Base-by-base conservation (phyloP, 2,888 invertebrate species). In the Stegana nigrithorax region DNA sequence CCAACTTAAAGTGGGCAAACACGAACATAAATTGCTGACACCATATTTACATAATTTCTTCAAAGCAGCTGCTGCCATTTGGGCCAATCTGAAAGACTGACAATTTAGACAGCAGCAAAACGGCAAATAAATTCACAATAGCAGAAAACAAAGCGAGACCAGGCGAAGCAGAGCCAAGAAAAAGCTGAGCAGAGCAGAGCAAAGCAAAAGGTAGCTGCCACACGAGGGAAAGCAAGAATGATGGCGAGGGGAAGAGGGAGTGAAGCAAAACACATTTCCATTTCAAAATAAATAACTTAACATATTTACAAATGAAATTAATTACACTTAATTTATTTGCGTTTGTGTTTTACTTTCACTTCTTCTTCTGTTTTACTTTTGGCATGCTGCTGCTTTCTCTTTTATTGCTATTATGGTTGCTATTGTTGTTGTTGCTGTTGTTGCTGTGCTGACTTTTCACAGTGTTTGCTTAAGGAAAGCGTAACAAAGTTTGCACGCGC, bases 271-370 rank as follows among this genome's bases (percentile, higher is more conserved):
- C 23, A 23, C 47, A 47, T 47, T 47, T 47, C 23, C 47, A 47
- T 47, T 47, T 47, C 25, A 47, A 47, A 47, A 47, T 23, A 47
- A 47, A 47, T 47, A 25, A 47, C 47, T 47, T 47, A 47, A 47
- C 21, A 47, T 47, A 47, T 47, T 47, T 47, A 47, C 47, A 23
- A 23, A 47, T 21, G 47, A 47, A 47, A 47, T 47, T 47, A 47
- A 47, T 47, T 47, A 23, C 23, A 47, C 47, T 47, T 47, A 47
- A 47, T 47, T 47, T 47, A 23, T 47, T 47, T 47, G 47, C 17
- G 12, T 47, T 47, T 23, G 25, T 23, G n/a, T 47, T n/a, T 14
- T 8, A 47, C 47, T 47, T n/a, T n/a, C n/a, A n/a, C n/a, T n/a
- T n/a, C n/a, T n/a, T n/a, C n/a, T n/a, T n/a, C n/a, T n/a, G n/a